Evolutionary conservation across 1,140 invertebrate genomes (phyloP).

Genomic region (Scaptomyza montana): DNA sequence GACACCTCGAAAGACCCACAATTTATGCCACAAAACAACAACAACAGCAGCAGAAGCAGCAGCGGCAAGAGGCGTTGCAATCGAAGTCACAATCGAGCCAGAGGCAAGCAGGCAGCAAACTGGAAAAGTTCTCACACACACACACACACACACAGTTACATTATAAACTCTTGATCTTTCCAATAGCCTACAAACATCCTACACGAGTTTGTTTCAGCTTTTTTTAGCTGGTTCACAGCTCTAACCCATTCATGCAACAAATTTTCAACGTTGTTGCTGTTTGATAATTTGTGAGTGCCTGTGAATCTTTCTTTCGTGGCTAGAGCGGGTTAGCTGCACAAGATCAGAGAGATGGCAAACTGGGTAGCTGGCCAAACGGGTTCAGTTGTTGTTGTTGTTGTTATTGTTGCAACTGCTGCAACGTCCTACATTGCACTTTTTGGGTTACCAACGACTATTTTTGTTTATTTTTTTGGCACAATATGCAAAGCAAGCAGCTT

Average conservation of each 20-base stretch:
- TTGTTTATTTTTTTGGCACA: constrained; percentile 24
- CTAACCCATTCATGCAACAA: constrained; percentile 70
- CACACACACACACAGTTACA: constrained; percentile 48
- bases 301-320: constrained; percentile 37
- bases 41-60: constrained; percentile 16
- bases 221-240: constrained; percentile 59
- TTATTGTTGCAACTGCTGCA: constrained; percentile 22
- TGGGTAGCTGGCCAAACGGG: constrained; percentile 67
- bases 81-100: neutral
- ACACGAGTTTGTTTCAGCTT: constrained; percentile 63
- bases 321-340: constrained; percentile 36
- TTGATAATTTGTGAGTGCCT: constrained; percentile 58
- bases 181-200: constrained; percentile 83
- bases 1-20: constrained; percentile 79
- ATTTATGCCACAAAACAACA: constrained; percentile 69
- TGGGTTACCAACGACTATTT: constrained; percentile 48
- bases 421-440: constrained; percentile 72
- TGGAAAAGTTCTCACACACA: constrained; percentile 71
- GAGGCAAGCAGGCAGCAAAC: constrained; percentile 43
- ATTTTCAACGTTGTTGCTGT: constrained; percentile 32
- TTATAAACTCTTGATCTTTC: constrained; percentile 82
- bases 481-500: constrained; percentile 52
- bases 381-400: constrained; percentile 46
- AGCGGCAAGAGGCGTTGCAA: constrained; percentile 25
- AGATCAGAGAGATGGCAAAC: constrained; percentile 2